Evolutionary conservation across 1,140 invertebrate genomes (phyloP), one percentile per base, ranked within the genome.

Genomic region (Leptinotarsa texana): DNA sequence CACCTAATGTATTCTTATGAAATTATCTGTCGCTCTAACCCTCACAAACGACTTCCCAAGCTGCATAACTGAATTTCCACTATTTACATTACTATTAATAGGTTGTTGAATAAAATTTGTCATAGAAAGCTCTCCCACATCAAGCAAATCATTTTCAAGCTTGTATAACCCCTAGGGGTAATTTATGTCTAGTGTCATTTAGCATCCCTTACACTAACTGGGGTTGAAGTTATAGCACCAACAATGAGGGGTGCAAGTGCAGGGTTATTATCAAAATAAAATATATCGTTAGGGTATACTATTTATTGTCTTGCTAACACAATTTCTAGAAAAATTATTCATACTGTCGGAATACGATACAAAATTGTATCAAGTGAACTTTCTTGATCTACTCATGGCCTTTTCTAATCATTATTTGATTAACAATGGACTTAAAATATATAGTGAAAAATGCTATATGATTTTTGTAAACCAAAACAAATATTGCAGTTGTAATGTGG

Each of bases 41-140:
- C 63, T 42, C 67, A 48, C 8, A 21, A 42, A 42, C 8, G 6
- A 18, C 33, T 48, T 15, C 47, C 62, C 66, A 65, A 48, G 47
- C 67, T n/a, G 49, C 33, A 74, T 74, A 74, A 73, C 71, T 24
- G 69, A 17, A 72, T 72, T 62, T 47, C 22, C 51, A 72, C 75
- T 78, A 81, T 81, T 80, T 78, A 79, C 77, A 77, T 65, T 71
- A 69, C 77, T 73, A 78, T 81, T 80, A 79, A 74, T 74, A 68
- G 72, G 76, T 82, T 79, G 82, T 82, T 81, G 79, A 79, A 82
- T 81, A 77, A 82, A 81, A 82, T 83, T 82, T 83, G 82, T 82
- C 82, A 80, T 80, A 73, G 42, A 65, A 65, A 76, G 57, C 61
- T 74, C 73, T 77, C 80, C 75, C 75, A 74, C 78, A 82, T 82